Evolutionary conservation across 1,140 invertebrate genomes (phyloP), one percentile per base, ranked within the genome.

Genomic region (Drosophila sproati): DNA sequence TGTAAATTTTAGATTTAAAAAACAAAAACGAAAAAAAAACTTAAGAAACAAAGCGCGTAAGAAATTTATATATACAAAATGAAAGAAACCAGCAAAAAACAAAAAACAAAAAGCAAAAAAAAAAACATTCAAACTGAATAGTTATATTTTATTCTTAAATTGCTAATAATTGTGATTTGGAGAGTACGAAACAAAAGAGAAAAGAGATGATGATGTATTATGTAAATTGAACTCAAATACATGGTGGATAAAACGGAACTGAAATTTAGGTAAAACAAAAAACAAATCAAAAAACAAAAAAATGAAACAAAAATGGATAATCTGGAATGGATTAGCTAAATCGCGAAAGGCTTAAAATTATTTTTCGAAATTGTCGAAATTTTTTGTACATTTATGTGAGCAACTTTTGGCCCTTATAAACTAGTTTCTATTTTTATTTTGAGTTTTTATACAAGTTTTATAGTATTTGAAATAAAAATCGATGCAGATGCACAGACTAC

Each of bases 111-210:
- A 35, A 79, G 79, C 62, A 45, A 50, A 56, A 51, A 85, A 70
- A 60, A 71, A 71, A 57, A 55, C 60, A 67, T 52, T 37, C 50
- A 63, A 54, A 83, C 73, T 77, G 60, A 76, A 78, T 85, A 85
- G 81, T 64, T 86, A 82, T 87, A 88, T 89, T 89, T 88, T 88
- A 88, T 89, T 88, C 80, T 88, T 90, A 81, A 89, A 89, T 90
- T 89, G 81, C 86, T 89, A 90, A 90, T 89, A 90, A 89, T 89
- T 87, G 87, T 91, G 87, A 91, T 91, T 91, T 91, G 87, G 82
- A 91, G 82, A 91, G 87, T 82, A 91, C 82, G 82, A 91, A 79
- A 47, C 45, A 62, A 62, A 73, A 61, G 20, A 20, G 20, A 12
- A 47, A 61, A 67, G 66, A 72, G 34, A 37, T 50, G 32, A 39